Percentiles rank a stretch among this genome's conserved stretches.
Evolutionary conservation across 2,113 vertebrate species (phyloP).

Genomic region (Notarius lentiginosus): DNA sequence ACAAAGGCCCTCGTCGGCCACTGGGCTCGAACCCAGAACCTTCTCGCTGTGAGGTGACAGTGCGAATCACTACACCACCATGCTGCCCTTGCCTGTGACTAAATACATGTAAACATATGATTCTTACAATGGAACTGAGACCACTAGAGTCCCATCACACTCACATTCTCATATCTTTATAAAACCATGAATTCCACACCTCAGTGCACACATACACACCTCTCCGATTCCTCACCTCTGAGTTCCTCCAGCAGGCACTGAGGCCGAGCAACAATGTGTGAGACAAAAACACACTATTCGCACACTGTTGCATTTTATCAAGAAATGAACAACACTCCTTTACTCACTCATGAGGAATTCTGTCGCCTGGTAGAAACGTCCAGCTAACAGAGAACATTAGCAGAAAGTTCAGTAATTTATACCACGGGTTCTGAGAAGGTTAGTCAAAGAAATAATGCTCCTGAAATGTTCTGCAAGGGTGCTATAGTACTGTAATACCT

Average conservation of each 20-base stretch:
- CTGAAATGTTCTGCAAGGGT: neutral
- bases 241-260: constrained; percentile 40
- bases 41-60: no score
- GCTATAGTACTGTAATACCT: neutral
- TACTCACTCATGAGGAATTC: neutral
- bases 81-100: no score
- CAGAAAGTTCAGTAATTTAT: neutral
- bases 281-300: constrained; percentile 20
- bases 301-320: constrained; percentile 4
- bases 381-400: neutral
- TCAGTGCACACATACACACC: constrained; percentile 1
- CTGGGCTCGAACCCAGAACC: no score
- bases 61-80: no score
- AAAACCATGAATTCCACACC: constrained; percentile 17
- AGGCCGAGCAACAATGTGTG: constrained; percentile 11
- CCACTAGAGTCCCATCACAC: neutral
- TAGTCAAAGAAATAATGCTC: neutral
- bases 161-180: neutral
- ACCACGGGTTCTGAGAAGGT: neutral
- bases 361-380: neutral
- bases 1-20: no score
- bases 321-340: neutral
- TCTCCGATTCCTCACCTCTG: constrained; percentile 38
- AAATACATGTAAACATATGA: neutral
- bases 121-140: neutral